Evolutionary conservation across 2,888 invertebrate species (phyloP).

Genomic region (Coecobrya sp.): DNA sequence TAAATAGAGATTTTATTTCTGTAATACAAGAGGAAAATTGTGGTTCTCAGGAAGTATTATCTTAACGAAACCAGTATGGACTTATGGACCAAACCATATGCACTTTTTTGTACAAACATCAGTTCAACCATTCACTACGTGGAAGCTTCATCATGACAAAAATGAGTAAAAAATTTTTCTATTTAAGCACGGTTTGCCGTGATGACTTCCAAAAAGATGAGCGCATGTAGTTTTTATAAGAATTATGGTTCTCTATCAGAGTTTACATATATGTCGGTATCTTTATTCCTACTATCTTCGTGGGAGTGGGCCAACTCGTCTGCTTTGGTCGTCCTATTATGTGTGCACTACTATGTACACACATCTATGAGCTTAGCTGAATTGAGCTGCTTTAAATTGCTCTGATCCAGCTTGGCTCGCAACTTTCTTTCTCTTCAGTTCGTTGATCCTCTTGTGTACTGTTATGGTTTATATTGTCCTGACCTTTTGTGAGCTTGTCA

Average conservation of each 20-base stretch:
- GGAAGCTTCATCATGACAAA: neutral
- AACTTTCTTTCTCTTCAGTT: constrained; percentile 71
- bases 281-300: neutral
- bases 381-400: constrained; percentile 65
- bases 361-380: constrained; percentile 42
- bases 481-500: constrained; percentile 65
- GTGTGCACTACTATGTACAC: neutral
- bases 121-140: neutral
- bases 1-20: neutral
- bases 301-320: constrained; percentile 1
- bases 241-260: neutral
- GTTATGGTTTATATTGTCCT: constrained; percentile 65
- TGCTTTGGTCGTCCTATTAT: neutral
- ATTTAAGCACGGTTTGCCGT: neutral
- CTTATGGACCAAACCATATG: neutral
- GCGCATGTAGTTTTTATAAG: neutral
- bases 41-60: neutral
- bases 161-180: neutral
- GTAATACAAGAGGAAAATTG: neutral
- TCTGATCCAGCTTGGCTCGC: constrained; percentile 60
- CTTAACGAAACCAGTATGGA: neutral
- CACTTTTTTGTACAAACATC: neutral
- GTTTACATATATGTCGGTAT: no score
- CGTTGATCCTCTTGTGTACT: constrained; percentile 78
- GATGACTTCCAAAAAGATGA: constrained; percentile 29